Evolutionary conservation across 2,888 invertebrate genomes (phyloP).

Genomic region (Onthophagus sagittarius): DNA sequence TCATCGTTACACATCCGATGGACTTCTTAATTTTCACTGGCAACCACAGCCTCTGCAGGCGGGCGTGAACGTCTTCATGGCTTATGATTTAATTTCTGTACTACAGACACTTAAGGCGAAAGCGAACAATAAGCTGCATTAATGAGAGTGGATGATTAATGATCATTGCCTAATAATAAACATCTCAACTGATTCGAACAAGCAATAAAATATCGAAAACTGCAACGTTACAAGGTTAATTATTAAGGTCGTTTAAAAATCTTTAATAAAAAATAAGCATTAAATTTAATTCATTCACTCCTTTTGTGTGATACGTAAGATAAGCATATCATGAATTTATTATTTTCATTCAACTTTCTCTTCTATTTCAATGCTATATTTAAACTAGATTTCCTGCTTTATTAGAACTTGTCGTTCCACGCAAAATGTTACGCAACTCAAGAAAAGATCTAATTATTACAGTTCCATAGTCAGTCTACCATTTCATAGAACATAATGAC

Average conservation of each 20-base stretch:
- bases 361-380: background rate
- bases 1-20: background rate
- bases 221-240: background rate
- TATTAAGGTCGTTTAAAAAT: no score
- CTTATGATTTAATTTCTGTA: background rate
- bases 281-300: background rate
- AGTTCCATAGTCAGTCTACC: background rate
- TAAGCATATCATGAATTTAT: background rate
- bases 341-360: background rate
- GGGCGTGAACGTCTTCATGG: background rate
- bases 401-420: background rate
- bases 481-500: background rate
- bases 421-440: background rate
- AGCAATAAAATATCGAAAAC: background rate
- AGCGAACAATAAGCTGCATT: background rate
- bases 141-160: conserved; percentile 7
- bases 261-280: background rate
- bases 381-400: background rate
- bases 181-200: background rate
- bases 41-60: background rate
- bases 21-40: background rate
- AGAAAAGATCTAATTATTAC: background rate
- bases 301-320: background rate
- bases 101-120: background rate
- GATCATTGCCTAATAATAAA: conserved; percentile 11